These are phyloP conservation scores for Colossoma macropomum DNA, from an alignment of 2,113 vertebrate species.

Conservation along the genomic window DNA sequence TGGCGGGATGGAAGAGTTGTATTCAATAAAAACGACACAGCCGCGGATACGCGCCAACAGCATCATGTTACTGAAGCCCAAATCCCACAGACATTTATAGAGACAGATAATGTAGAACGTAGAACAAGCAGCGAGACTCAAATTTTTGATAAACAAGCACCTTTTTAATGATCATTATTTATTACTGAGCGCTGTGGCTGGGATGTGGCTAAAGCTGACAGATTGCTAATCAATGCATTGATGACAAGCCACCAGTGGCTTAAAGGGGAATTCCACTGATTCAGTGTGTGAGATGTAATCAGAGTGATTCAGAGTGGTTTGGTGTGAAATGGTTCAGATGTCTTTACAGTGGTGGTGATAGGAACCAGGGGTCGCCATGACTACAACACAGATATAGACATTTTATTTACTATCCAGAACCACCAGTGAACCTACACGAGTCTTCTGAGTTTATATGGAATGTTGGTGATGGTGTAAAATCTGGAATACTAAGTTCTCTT, in stretches of 20 bases:
- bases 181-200: not conserved
- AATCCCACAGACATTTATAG: conserved; percentile 33
- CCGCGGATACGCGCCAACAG: conserved; percentile 19
- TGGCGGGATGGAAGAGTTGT: conserved; percentile 19
- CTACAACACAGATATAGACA: no score
- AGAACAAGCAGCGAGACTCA: conserved; percentile 23
- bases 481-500: no score
- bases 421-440: no score
- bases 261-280: no score
- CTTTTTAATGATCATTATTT: conserved; percentile 45
- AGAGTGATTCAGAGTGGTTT: no score
- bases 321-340: no score
- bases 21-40: conserved; percentile 25
- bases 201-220: conserved; percentile 39
- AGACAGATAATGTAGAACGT: conserved; percentile 12
- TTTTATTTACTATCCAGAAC: no score
- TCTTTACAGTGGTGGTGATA: no score
- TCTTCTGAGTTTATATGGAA: no score
- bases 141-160: conserved; percentile 23
- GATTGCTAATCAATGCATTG: conserved; percentile 45
- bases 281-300: no score
- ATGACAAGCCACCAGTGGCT: conserved; percentile 37
- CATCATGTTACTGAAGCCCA: conserved; percentile 28
- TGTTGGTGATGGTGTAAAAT: no score
- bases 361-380: no score